Evolutionary conservation across 2,113 vertebrate species (phyloP).

Genomic region (Ictalurus furcatus): DNA sequence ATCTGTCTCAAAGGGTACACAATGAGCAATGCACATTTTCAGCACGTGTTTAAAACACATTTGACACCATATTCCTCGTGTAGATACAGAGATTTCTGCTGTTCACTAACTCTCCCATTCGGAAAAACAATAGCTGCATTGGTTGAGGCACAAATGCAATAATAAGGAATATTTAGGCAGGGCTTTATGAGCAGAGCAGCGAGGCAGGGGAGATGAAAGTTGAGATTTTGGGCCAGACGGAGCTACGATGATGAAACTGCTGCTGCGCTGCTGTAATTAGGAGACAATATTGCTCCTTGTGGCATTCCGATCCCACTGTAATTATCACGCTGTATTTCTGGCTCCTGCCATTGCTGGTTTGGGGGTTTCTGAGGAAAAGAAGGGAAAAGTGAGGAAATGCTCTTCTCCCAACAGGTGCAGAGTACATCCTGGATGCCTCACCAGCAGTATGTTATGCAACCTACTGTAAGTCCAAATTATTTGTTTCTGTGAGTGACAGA

Average conservation of each 20-base stretch:
- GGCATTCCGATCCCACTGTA: constrained; percentile 61
- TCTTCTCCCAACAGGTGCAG: constrained; percentile 84
- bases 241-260: constrained; percentile 76
- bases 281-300: constrained; percentile 67
- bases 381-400: constrained; percentile 52
- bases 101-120: constrained; percentile 9
- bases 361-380: constrained; percentile 37
- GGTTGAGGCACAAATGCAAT: constrained; percentile 43
- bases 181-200: constrained; percentile 51
- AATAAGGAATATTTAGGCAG: constrained; percentile 44
- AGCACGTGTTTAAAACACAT: neutral
- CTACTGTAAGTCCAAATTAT: constrained; percentile 89
- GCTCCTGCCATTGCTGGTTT: constrained; percentile 53
- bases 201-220: constrained; percentile 66
- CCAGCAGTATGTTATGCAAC: constrained; percentile 99
- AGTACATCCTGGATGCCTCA: constrained; percentile 99
- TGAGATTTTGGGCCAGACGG: constrained; percentile 63
- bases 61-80: neutral
- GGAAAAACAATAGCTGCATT: constrained; percentile 31
- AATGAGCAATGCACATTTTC: neutral
- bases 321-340: constrained; percentile 54
- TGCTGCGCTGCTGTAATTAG: constrained; percentile 69
- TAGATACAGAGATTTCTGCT: neutral
- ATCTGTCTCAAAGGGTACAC: neutral
- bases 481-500: constrained; percentile 29